Evolutionary conservation across 2,888 invertebrate genomes (phyloP).

Genomic region (Brachylomia viminalis): DNA sequence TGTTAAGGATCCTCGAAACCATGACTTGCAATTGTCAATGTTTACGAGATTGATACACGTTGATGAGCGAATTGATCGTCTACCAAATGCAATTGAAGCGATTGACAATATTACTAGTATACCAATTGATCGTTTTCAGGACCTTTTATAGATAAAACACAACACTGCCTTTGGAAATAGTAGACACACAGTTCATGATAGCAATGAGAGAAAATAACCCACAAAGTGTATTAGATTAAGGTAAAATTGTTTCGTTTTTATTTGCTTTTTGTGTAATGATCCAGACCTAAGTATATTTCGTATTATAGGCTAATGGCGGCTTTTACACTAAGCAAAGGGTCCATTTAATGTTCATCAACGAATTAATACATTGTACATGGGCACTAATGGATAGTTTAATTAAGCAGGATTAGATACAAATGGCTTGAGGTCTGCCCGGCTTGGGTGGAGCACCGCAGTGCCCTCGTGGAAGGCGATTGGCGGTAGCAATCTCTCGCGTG

Average conservation of each 20-base stretch:
- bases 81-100: no score
- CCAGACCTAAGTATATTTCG: conserved; percentile 35
- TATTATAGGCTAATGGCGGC: conserved; percentile 39
- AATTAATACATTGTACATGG: conserved; percentile 24
- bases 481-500: no score
- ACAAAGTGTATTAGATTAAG: neutral
- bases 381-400: conserved; percentile 19
- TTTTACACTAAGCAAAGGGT: conserved; percentile 40
- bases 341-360: conserved; percentile 26
- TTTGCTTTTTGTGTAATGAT: conserved; percentile 41
- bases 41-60: no score
- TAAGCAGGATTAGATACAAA: neutral
- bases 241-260: conserved; percentile 35
- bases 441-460: no score
- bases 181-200: neutral
- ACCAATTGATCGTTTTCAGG: no score
- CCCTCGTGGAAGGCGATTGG: no score
- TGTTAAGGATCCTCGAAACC: no score
- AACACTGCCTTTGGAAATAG: conserved; percentile 12
- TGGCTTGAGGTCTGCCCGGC: no score
- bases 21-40: no score
- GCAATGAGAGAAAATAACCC: conserved; percentile 5
- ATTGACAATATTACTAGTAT: no score
- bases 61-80: no score
- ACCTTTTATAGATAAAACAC: neutral